Percentiles rank a stretch among this genome's conserved stretches.
These are phyloP conservation scores for Hypselothyrea guttata DNA, from an alignment of 2,888 invertebrate genomes.

Conservation along the genomic window DNA sequence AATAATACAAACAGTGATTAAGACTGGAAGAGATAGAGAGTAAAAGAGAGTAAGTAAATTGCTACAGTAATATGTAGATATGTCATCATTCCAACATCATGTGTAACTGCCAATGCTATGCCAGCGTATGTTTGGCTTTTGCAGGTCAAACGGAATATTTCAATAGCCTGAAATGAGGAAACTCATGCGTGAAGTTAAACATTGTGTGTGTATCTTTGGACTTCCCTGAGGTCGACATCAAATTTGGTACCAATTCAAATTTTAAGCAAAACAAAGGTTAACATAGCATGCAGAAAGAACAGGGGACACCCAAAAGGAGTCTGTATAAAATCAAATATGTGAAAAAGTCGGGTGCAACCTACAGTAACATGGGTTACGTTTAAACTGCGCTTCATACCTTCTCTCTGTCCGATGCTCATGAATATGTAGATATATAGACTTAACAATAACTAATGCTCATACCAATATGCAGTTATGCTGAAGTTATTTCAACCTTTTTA, in stretches of 20 bases:
- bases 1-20: constrained; percentile 71
- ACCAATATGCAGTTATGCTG: too few relatives aligned
- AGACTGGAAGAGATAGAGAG: constrained; percentile 20
- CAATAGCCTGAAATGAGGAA: constrained; percentile 52
- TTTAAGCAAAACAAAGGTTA: constrained; percentile 43
- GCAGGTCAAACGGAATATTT: constrained; percentile 70
- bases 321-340: too few relatives aligned
- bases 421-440: too few relatives aligned
- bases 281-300: background rate
- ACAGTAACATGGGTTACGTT: too few relatives aligned
- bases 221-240: constrained; percentile 54
- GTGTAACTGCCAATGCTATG: too few relatives aligned
- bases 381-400: too few relatives aligned
- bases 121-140: constrained; percentile 35
- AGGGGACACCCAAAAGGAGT: background rate
- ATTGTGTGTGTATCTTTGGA: constrained; percentile 2
- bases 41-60: background rate
- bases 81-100: background rate
- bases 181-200: constrained; percentile 36
- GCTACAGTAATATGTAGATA: background rate
- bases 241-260: constrained; percentile 45
- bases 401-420: too few relatives aligned
- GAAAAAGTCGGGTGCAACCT: background rate
- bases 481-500: too few relatives aligned
- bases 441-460: too few relatives aligned